phyloP scores from a whole-genome alignment of 2,797 vertebrate genomes.

The Phalloptychus januarius region DNA sequence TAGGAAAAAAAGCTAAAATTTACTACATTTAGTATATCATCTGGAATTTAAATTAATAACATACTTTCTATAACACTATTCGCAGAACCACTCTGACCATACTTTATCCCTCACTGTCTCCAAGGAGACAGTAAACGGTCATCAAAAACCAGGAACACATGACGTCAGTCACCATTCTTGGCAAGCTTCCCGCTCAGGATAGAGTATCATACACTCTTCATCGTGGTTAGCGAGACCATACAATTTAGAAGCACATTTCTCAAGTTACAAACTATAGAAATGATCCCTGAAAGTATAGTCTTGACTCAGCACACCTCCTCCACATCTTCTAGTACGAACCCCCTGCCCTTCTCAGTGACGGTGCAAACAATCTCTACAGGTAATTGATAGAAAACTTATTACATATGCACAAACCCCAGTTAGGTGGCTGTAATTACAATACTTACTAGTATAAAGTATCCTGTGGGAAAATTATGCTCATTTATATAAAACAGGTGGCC shows the following conservation, averaged over 20 bases:
- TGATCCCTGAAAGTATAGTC: slow-evolving; percentile 86
- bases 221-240: slow-evolving; percentile 62
- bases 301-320: rapidly evolving
- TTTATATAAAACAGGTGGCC: neutral
- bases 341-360: neutral
- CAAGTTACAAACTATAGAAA: slow-evolving; percentile 79
- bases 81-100: slow-evolving; percentile 62
- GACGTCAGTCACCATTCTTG: rapidly evolving
- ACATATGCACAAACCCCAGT: neutral
- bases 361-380: neutral
- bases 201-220: neutral
- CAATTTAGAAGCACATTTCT: slow-evolving; percentile 73
- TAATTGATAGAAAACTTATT: neutral
- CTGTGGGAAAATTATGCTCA: neutral
- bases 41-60: rapidly evolving
- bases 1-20: no score
- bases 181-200: slow-evolving; percentile 60
- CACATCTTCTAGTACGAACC: neutral
- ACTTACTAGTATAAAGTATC: neutral
- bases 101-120: slow-evolving; percentile 6
- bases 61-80: no score
- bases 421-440: no score
- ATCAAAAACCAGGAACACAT: slow-evolving; percentile 46
- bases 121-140: slow-evolving; percentile 47
- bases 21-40: no score